Conservation (phyloP, 2,888 invertebrate species). For the Lypha dubia region DNA sequence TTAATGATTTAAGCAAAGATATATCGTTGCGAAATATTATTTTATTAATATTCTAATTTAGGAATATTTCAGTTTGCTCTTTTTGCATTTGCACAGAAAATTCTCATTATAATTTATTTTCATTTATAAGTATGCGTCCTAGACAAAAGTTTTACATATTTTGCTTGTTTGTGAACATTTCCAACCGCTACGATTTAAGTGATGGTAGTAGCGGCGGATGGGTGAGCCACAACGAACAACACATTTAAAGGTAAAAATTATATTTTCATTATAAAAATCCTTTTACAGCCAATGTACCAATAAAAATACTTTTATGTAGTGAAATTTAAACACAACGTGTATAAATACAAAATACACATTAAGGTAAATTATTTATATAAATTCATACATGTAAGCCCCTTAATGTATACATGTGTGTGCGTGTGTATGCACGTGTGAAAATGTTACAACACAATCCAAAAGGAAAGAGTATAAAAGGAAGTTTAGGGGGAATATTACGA, state of each 20-base stretch:
- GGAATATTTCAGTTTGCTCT: no score
- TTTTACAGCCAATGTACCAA: neutral
- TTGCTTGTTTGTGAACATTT: no score
- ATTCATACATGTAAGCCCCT: conserved; percentile 8
- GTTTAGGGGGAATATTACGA: conserved; percentile 24
- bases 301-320: neutral
- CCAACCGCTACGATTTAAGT: neutral
- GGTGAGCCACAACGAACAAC: neutral
- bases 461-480: neutral
- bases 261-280: neutral
- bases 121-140: neutral
- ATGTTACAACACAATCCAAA: neutral
- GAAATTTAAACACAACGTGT: conserved; percentile 1
- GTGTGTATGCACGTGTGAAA: neutral
- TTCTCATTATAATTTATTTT: neutral
- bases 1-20: no score
- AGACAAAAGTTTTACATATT: no score
- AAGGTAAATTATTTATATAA: conserved; percentile 38
- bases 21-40: no score
- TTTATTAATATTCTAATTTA: no score
- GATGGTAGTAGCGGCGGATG: neutral
- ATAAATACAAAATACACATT: conserved; percentile 10
- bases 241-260: neutral
- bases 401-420: neutral
- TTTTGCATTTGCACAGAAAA: neutral